Conservation (phyloP, 2,888 invertebrate species). For the Sicus ferrugineus region DNA sequence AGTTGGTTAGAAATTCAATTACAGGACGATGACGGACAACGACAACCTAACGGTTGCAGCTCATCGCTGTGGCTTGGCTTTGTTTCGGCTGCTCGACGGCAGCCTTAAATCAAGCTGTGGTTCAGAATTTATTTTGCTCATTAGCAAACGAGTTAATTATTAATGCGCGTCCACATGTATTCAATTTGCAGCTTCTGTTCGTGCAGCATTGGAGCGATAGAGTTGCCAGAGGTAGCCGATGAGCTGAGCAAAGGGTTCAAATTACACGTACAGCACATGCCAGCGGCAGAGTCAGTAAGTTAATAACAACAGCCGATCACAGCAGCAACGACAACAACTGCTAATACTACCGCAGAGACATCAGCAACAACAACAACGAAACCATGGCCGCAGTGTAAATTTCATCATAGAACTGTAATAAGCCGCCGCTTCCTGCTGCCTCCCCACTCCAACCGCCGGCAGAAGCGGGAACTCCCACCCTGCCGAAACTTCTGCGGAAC, state of each 20-base stretch:
- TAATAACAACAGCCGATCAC: not conserved
- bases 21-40: not conserved
- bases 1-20: constrained; percentile 15
- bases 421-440: not conserved
- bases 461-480: not conserved
- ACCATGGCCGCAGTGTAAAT: constrained; percentile 29
- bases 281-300: constrained; percentile 10
- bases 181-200: constrained; percentile 28
- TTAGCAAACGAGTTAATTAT: constrained; percentile 35
- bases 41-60: not conserved
- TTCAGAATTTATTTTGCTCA: constrained; percentile 31
- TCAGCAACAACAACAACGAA: constrained; percentile 4
- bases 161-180: constrained; percentile 30
- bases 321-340: not conserved
- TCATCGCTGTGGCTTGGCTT: not conserved
- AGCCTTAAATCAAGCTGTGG: constrained; percentile 25
- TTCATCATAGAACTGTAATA: constrained; percentile 26
- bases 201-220: not conserved
- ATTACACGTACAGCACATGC: not conserved
- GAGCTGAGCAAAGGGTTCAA: not conserved
- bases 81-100: not conserved
- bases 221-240: not conserved
- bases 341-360: constrained; percentile 8
- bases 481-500: not conserved
- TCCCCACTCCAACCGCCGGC: not conserved